phyloP scores from a whole-genome alignment of 2,888 invertebrate genomes.

The Dasypolia templi region DNA sequence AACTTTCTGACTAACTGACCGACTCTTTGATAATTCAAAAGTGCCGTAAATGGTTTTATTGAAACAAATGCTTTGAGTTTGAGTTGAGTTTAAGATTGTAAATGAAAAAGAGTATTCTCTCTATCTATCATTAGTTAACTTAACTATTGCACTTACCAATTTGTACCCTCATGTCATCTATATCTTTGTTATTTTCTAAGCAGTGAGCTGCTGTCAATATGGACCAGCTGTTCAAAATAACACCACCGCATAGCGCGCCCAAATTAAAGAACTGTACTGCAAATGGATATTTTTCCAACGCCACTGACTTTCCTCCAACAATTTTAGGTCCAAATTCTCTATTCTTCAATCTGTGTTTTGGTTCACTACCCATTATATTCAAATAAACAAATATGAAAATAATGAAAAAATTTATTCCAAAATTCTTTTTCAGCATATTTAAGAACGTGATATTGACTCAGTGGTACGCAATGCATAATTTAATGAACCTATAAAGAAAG shows the following conservation, averaged over 20 bases:
- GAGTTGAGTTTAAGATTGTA: too few species aligned
- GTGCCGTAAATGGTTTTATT: too few species aligned
- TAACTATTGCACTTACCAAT: conserved; percentile 72
- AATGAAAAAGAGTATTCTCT: background rate
- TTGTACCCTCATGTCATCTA: conserved; percentile 75
- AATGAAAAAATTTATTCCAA: conserved; percentile 15
- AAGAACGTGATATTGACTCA: conserved; percentile 3
- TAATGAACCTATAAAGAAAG: conserved; percentile 14
- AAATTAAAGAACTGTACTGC: conserved; percentile 78
- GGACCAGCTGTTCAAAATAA: conserved; percentile 78
- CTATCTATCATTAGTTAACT: background rate
- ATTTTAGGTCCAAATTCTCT: conserved; percentile 67
- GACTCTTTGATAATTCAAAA: too few species aligned
- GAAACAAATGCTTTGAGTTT: too few species aligned
- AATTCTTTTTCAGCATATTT: conserved; percentile 8
- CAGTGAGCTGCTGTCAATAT: conserved; percentile 83
- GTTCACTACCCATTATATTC: conserved; percentile 6
- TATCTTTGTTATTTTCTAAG: conserved; percentile 73
- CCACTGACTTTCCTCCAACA: conserved; percentile 75
- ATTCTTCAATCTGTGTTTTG: conserved; percentile 27
- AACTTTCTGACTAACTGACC: too few species aligned
- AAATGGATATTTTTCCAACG: conserved; percentile 73
- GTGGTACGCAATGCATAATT: conserved; percentile 23
- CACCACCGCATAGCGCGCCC: conserved; percentile 79
- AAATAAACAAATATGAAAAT: conserved; percentile 13